These are phyloP conservation scores for Sinonovacula constricta DNA, from an alignment of 1,140 invertebrate species.

Conservation along the genomic window DNA sequence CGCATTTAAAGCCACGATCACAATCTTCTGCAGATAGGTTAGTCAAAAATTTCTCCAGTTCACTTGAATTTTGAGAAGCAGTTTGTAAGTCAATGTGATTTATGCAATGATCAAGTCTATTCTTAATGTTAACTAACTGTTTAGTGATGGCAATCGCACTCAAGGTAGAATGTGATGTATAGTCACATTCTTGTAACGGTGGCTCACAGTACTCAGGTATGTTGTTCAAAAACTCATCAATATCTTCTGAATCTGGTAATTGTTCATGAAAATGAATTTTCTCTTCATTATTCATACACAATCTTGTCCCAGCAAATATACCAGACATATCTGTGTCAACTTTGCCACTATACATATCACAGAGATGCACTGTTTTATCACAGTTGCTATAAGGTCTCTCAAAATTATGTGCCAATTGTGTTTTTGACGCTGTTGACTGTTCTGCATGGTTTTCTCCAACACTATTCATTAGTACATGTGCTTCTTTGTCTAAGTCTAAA, in stretches of 20 bases:
- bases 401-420: not conserved
- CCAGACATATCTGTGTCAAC: not conserved
- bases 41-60: too few species aligned
- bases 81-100: not conserved
- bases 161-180: not conserved
- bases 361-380: not conserved
- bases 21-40: too few species aligned
- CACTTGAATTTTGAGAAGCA: too few species aligned
- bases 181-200: not conserved
- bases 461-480: too few species aligned
- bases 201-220: not conserved
- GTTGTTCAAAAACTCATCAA: constrained; percentile 18
- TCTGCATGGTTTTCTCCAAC: too few species aligned
- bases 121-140: not conserved
- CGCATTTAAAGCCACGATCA: too few species aligned
- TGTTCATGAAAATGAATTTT: not conserved
- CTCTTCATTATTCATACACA: not conserved
- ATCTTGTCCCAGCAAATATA: not conserved
- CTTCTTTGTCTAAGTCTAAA: too few species aligned
- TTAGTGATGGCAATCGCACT: not conserved
- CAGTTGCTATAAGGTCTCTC: not conserved
- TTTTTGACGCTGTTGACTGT: not conserved
- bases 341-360: too few species aligned
- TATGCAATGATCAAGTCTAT: not conserved
- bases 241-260: constrained; percentile 39